phyloP scores from a whole-genome alignment of 2,797 vertebrate genomes.

The Xenopus petersii region DNA sequence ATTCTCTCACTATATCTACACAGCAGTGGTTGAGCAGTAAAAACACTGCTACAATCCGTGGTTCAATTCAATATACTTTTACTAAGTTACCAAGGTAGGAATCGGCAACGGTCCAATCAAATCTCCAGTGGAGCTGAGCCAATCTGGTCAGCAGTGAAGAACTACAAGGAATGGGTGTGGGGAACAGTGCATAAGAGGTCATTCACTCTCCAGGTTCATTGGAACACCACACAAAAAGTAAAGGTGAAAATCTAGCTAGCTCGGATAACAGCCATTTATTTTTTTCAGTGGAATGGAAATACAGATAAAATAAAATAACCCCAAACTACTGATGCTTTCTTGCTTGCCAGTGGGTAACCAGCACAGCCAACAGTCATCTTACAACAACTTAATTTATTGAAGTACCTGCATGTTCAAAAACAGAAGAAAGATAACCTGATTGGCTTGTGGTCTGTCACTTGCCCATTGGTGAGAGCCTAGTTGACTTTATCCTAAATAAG shows the following conservation, averaged over 20 bases:
- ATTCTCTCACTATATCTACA: too few relatives aligned
- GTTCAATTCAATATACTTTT: too few relatives aligned
- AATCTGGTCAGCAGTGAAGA: too few relatives aligned
- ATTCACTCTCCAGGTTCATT: constrained; percentile 5
- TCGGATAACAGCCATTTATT: constrained; percentile 51
- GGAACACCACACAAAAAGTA: constrained; percentile 9
- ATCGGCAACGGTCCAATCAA: not conserved
- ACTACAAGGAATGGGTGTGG: not conserved
- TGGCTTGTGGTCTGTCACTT: constrained; percentile 77
- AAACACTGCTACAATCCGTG: too few relatives aligned
- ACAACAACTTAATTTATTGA: constrained; percentile 11
- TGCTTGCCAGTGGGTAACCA: constrained; percentile 73
- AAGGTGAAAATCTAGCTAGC: constrained; percentile 47
- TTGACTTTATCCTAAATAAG: constrained; percentile 83
- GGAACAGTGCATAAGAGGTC: not conserved
- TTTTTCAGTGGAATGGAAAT: constrained; percentile 20
- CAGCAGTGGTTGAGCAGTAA: too few relatives aligned
- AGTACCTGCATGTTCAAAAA: constrained; percentile 55
- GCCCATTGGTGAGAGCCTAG: constrained; percentile 80
- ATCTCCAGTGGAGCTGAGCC: too few relatives aligned
- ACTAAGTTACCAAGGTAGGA: too few relatives aligned
- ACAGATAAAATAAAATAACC: constrained; percentile 8
- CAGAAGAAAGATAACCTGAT: constrained; percentile 66
- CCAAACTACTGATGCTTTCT: constrained; percentile 67
- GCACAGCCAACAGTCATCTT: constrained; percentile 29